Conservation (phyloP, 2,888 invertebrate species). For the Hemithea aestivaria region DNA sequence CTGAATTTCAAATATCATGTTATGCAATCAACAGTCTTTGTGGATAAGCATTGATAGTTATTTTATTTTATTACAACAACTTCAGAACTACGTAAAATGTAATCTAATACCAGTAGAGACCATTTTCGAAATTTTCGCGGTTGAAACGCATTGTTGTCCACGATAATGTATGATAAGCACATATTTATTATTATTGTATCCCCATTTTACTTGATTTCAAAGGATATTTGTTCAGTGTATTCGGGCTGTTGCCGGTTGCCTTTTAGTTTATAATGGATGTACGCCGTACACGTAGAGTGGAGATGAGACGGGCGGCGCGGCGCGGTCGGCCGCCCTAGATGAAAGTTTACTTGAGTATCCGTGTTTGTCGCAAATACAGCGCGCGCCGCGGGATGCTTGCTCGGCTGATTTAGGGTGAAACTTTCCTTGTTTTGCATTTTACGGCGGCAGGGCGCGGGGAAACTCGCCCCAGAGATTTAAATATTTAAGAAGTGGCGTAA, state of each 20-base stretch:
- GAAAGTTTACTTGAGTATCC: slow-evolving; percentile 66
- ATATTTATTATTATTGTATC: too few species aligned
- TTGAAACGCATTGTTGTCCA: too few species aligned
- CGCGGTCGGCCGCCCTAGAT: slow-evolving; percentile 40
- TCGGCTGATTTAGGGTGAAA: slow-evolving; percentile 68
- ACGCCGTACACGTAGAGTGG: slow-evolving; percentile 35
- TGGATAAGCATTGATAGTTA: too few species aligned
- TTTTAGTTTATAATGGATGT: neutral
- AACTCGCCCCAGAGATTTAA: slow-evolving; percentile 69
- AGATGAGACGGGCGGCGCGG: slow-evolving; percentile 32
- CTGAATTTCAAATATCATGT: too few species aligned
- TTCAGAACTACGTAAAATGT: too few species aligned
- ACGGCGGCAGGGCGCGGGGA: slow-evolving; percentile 50
- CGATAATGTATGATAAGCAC: too few species aligned
- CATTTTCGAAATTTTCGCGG: too few species aligned
- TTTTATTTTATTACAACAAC: too few species aligned
- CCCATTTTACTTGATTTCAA: too few species aligned
- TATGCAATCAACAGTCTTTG: too few species aligned
- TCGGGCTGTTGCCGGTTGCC: neutral
- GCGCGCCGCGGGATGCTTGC: slow-evolving; percentile 44
- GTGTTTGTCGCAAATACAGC: slow-evolving; percentile 44
- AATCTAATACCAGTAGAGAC: too few species aligned
- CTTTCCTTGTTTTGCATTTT: slow-evolving; percentile 74
- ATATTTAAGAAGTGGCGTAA: slow-evolving; percentile 68
- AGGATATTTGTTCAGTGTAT: too few species aligned